Evolutionary conservation across 2,797 vertebrate genomes (phyloP).

Genomic region (Leptatherina wallacei): DNA sequence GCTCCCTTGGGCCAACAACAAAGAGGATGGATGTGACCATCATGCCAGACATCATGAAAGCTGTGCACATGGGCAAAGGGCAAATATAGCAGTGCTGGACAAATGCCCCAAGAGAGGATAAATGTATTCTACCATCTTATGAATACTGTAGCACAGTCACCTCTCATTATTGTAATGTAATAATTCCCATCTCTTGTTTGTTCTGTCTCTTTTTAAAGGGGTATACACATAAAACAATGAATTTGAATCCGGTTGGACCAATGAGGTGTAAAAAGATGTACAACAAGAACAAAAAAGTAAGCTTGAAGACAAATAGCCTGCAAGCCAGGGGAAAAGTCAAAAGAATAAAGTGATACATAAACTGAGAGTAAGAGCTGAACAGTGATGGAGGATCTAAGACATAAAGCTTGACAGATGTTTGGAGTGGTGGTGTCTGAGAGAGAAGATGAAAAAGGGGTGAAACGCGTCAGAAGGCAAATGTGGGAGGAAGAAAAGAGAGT

Average conservation of each 20-base stretch:
- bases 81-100: constrained; percentile 16
- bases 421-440: constrained; percentile 12
- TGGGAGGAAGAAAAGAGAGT: constrained; percentile 32
- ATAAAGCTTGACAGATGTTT: constrained; percentile 19
- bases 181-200: background rate
- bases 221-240: background rate
- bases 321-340: background rate
- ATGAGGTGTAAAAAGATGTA: background rate
- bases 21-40: constrained; percentile 34
- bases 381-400: constrained; percentile 9
- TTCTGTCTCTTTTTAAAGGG: background rate
- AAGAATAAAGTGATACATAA: background rate
- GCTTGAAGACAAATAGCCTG: background rate
- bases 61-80: background rate
- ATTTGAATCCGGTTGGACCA: background rate
- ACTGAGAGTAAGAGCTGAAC: constrained; percentile 3
- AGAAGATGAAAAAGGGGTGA: constrained; percentile 20
- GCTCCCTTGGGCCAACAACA: constrained; percentile 17
- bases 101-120: constrained; percentile 28
- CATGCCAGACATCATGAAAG: constrained; percentile 40
- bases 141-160: constrained; percentile 20
- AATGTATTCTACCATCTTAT: constrained; percentile 12
- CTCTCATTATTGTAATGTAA: constrained; percentile 14
- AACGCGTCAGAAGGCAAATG: constrained; percentile 14
- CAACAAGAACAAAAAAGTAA: background rate